These are phyloP conservation scores for Synaphobranchus kaupii DNA, from an alignment of 2,797 vertebrate species.

Conservation along the genomic window DNA sequence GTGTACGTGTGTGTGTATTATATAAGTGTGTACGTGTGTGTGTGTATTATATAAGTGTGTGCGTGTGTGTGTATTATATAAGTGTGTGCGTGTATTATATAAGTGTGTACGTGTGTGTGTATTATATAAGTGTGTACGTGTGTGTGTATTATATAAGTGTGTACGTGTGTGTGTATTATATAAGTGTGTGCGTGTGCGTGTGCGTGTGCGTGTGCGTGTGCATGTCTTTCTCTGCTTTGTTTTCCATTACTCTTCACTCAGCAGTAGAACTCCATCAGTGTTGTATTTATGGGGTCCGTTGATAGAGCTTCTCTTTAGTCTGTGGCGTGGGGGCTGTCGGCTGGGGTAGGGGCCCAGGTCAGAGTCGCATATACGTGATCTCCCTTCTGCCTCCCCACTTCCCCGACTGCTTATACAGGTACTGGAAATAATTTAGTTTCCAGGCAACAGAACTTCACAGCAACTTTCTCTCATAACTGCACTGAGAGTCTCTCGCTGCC, in stretches of 20 bases:
- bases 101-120: too few species aligned
- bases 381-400: conserved; percentile 11
- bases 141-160: too few species aligned
- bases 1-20: too few species aligned
- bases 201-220: too few species aligned
- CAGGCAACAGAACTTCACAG: neutral
- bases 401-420: conserved; percentile 37
- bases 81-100: too few species aligned
- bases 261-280: neutral
- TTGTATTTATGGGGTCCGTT: neutral
- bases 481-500: neutral
- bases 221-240: neutral
- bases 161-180: too few species aligned
- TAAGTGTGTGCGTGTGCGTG: too few species aligned
- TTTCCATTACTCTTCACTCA: neutral
- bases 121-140: too few species aligned
- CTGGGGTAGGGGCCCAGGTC: neutral
- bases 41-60: too few species aligned
- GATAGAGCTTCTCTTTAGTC: neutral
- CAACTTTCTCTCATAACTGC: neutral
- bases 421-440: conserved; percentile 23
- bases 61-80: too few species aligned
- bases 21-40: too few species aligned
- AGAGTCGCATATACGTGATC: neutral
- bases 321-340: neutral